phyloP scores from a whole-genome alignment of 64 coral and sea anemone species.

The Stylophora pistillata region DNA sequence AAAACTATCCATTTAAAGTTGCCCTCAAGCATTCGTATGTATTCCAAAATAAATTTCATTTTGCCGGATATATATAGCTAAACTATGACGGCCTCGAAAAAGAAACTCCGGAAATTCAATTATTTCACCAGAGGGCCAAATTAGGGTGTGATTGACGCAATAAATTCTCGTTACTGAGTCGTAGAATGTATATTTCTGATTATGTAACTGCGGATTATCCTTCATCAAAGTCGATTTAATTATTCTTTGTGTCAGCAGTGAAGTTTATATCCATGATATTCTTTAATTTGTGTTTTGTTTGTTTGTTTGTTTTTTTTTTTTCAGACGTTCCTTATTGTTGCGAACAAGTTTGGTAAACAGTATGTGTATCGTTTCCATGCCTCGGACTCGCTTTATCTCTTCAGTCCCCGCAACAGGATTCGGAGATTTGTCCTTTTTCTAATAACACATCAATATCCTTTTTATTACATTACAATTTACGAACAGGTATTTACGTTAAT shows the following conservation, averaged over 20 bases:
- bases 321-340: slow-evolving; percentile 98
- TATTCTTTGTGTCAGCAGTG: not conserved
- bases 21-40: not conserved
- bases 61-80: not conserved
- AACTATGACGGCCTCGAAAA: not conserved
- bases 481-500: slow-evolving; percentile 7
- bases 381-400: slow-evolving; percentile 78
- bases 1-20: not conserved
- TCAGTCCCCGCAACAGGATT: slow-evolving; percentile 85
- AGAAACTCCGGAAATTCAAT: not conserved
- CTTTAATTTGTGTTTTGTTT: slow-evolving; percentile 42
- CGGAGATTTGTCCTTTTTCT: slow-evolving; percentile 96
- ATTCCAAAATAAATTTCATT: slow-evolving; percentile 12
- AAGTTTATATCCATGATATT: slow-evolving; percentile 6
- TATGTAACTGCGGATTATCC: not conserved
- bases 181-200: not conserved
- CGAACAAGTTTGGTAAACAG: slow-evolving; percentile 92
- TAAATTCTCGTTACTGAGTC: slow-evolving; percentile 13
- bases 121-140: slow-evolving; percentile 6
- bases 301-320: too few relatives aligned
- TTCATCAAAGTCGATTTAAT: slow-evolving; percentile 8
- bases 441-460: slow-evolving; percentile 99
- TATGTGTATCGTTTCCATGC: slow-evolving; percentile 91
- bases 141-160: not conserved
- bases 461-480: slow-evolving; percentile 26